Evolutionary conservation across 2,113 vertebrate genomes (phyloP).

Genomic region (Acanthisitta chloris): DNA sequence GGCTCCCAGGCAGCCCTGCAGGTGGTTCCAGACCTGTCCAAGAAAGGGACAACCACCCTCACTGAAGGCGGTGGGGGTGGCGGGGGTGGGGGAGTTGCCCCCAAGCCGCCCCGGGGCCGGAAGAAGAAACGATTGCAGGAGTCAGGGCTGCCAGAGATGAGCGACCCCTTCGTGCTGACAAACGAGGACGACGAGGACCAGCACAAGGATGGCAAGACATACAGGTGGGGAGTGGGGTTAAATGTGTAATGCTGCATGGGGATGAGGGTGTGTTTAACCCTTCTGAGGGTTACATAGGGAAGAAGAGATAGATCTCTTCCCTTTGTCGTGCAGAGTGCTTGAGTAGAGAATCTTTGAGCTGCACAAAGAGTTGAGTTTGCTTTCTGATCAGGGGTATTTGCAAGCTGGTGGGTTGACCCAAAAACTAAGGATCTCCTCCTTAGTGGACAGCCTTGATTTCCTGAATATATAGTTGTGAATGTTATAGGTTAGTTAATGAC

Average conservation of each 20-base stretch:
- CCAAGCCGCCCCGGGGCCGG: constrained; percentile 76
- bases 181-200: constrained; percentile 86
- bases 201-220: constrained; percentile 84
- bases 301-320: not conserved
- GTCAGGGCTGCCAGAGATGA: constrained; percentile 68
- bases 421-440: not conserved
- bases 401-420: not conserved
- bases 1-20: constrained; percentile 81
- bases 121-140: constrained; percentile 83
- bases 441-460: not conserved
- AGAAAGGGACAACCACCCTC: constrained; percentile 73
- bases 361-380: not conserved
- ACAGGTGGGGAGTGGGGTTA: constrained; percentile 68
- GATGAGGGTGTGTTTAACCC: not conserved
- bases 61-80: constrained; percentile 65
- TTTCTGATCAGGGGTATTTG: not conserved
- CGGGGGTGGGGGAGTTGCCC: constrained; percentile 62
- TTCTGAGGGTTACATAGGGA: not conserved
- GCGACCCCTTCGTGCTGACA: constrained; percentile 81
- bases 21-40: constrained; percentile 80
- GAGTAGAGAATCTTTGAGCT: not conserved
- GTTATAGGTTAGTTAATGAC: not conserved
- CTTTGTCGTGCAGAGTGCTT: not conserved
- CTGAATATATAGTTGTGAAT: not conserved
- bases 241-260: not conserved